Evolutionary conservation across 2,113 vertebrate genomes (phyloP).

Genomic region (Pollachius pollachius): DNA sequence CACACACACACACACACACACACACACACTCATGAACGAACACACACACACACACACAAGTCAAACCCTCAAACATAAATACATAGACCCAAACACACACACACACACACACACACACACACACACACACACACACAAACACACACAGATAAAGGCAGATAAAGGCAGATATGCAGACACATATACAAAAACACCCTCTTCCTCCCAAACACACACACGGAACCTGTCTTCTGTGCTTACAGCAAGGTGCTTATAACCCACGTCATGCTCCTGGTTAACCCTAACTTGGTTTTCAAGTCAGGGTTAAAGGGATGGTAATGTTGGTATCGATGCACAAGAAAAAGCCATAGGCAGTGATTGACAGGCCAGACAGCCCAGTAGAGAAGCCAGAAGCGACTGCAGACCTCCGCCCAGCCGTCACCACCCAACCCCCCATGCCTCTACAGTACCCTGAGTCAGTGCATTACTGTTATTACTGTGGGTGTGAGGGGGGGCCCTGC

Average conservation of each 20-base stretch:
- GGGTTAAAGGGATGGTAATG: slow-evolving; percentile 5
- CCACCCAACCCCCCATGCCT: slow-evolving; percentile 5
- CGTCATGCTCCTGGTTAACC: slow-evolving; percentile 6
- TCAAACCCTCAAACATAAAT: neutral
- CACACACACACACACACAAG: slow-evolving; percentile 1
- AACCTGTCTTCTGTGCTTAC: neutral
- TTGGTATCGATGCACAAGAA: slow-evolving; percentile 25
- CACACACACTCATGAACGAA: neutral
- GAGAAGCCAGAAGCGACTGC: slow-evolving; percentile 42
- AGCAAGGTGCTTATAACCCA: neutral
- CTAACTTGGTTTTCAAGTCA: neutral
- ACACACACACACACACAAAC: slow-evolving; percentile 8
- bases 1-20: slow-evolving; percentile 4
- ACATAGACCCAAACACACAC: too few species aligned
- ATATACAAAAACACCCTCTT: neutral
- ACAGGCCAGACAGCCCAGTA: slow-evolving; percentile 43
- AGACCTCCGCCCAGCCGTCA: slow-evolving; percentile 2
- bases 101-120: neutral
- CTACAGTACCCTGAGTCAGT: slow-evolving; percentile 65
- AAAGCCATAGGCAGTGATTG: slow-evolving; percentile 31
- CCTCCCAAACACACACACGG: slow-evolving; percentile 2
- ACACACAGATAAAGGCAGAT: neutral
- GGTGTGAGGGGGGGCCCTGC: slow-evolving; percentile 23
- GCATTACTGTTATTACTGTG: slow-evolving; percentile 61
- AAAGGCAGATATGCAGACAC: neutral